A percentile compares a stretch with the other conserved stretches of the same genome.
phyloP scores from a whole-genome alignment of 2,888 invertebrate genomes.

The Orthonychiurus folsomi region DNA sequence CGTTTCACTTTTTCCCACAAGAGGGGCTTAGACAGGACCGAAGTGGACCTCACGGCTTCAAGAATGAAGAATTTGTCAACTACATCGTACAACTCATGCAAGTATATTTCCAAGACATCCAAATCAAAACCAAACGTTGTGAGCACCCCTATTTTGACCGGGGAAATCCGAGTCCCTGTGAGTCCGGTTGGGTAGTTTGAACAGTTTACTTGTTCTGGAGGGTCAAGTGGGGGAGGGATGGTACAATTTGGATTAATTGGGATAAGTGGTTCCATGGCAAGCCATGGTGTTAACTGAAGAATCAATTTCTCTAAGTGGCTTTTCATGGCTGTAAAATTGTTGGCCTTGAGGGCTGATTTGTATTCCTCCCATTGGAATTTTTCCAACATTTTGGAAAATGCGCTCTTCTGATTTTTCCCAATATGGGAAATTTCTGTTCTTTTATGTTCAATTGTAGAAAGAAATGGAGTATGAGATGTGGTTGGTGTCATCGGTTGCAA shows the following conservation, averaged over 20 bases:
- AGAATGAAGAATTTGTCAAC: slow-evolving; percentile 16
- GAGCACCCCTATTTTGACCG: slow-evolving; percentile 9
- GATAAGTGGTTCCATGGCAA: neutral
- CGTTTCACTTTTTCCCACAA: slow-evolving; percentile 24
- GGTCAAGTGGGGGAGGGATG: neutral
- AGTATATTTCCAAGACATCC: slow-evolving; percentile 15
- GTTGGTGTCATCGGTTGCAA: too few relatives aligned
- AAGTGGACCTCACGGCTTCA: slow-evolving; percentile 8
- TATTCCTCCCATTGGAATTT: slow-evolving; percentile 8
- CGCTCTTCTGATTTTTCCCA: too few relatives aligned
- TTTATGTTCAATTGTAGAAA: too few relatives aligned
- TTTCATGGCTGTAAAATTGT: neutral
- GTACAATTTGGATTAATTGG: neutral
- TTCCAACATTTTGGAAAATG: neutral
- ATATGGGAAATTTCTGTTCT: too few relatives aligned
- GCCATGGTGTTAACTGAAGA: neutral
- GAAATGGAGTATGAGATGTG: too few relatives aligned
- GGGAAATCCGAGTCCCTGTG: neutral
- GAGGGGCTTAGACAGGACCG: slow-evolving; percentile 12
- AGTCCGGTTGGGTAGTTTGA: neutral
- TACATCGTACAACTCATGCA: slow-evolving; percentile 13
- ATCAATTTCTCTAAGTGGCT: neutral
- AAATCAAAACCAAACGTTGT: slow-evolving; percentile 15
- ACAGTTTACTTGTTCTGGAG: neutral
- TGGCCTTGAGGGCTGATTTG: neutral